phyloP scores from a whole-genome alignment of 1,140 invertebrate species.

The Theocolax elegans region DNA sequence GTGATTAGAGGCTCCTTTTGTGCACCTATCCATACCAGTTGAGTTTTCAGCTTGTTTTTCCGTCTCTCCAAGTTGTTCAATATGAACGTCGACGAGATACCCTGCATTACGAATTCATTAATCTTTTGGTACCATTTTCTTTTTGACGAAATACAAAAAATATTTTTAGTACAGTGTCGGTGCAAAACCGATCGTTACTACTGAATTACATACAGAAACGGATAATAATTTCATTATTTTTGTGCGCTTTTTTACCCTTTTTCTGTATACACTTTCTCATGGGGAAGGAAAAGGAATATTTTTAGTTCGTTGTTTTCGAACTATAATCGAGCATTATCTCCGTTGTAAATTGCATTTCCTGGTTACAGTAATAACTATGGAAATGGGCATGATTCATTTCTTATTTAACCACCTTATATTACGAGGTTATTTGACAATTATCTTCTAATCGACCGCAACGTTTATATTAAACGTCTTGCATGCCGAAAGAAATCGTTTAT shows the following conservation, averaged over 20 bases:
- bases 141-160: no score
- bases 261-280: constrained; percentile 8
- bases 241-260: neutral
- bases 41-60: constrained; percentile 82
- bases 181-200: no score
- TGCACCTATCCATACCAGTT: constrained; percentile 91
- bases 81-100: constrained; percentile 78
- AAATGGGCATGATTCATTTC: neutral
- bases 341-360: constrained; percentile 5
- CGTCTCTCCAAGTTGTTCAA: constrained; percentile 83
- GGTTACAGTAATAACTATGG: neutral
- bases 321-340: neutral
- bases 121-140: neutral
- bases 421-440: neutral
- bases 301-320: neutral
- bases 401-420: neutral
- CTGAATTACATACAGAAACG: no score
- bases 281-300: neutral
- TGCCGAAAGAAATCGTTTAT: no score
- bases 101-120: constrained; percentile 59
- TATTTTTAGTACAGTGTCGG: no score
- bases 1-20: constrained; percentile 86
- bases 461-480: no score
- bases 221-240: neutral
- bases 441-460: neutral